Conservation (phyloP, 2,888 invertebrate species). For the Pristionchus maxplancki region DNA sequence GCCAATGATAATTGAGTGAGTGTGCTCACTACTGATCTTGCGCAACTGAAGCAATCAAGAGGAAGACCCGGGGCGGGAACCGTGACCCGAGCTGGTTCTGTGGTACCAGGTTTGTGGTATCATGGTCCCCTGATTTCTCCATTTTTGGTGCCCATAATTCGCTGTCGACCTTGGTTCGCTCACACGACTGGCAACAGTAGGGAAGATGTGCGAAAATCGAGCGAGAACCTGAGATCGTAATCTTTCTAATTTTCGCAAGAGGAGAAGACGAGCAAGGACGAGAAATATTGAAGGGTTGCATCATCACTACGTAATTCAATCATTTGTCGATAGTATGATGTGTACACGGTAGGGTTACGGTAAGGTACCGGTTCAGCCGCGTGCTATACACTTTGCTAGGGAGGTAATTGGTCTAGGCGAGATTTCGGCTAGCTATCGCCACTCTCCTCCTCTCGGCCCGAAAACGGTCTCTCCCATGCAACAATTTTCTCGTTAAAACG, state of each 20-base stretch:
- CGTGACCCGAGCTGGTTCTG: neutral
- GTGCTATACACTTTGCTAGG: neutral
- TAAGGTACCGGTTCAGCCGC: conserved; percentile 7
- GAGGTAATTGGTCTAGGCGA: conserved; percentile 31
- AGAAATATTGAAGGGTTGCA: neutral
- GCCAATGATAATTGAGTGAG: conserved; percentile 36
- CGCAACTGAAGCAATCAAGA: neutral
- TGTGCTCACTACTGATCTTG: conserved; percentile 30
- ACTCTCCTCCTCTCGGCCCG: conserved; percentile 4
- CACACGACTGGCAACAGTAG: conserved; percentile 7
- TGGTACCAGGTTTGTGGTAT: too few relatives aligned
- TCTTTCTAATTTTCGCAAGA: conserved; percentile 17
- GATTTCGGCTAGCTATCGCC: conserved; percentile 14
- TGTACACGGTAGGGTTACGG: neutral
- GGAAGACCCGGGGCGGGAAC: neutral
- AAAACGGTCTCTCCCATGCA: conserved; percentile 44
- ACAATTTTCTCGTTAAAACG: conserved; percentile 47
- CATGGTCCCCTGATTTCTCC: neutral
- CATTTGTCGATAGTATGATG: neutral
- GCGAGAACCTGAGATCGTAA: conserved; percentile 22
- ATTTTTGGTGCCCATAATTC: neutral
- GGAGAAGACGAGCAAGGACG: neutral
- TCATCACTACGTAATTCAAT: neutral
- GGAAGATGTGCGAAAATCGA: conserved; percentile 32
- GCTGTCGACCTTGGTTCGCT: neutral